Percentiles rank a stretch among this genome's conserved stretches.
Evolutionary conservation across 2,113 vertebrate genomes (phyloP).

Genomic region (Perca schrenkii): DNA sequence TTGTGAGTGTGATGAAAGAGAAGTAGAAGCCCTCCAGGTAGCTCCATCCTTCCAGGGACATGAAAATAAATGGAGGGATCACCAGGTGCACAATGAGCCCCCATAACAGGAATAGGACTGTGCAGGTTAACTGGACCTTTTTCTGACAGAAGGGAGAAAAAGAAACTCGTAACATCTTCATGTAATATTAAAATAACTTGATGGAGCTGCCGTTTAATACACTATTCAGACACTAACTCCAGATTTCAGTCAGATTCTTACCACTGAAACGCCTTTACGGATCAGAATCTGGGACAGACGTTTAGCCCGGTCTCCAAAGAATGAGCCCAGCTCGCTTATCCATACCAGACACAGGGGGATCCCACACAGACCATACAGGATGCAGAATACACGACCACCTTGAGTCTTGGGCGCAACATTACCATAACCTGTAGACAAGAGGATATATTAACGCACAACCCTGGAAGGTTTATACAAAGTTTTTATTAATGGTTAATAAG

Average conservation of each 20-base stretch:
- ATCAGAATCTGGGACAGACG: slow-evolving; percentile 93
- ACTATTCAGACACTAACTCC: not conserved
- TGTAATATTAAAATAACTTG: too few species aligned
- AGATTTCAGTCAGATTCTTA: slow-evolving; percentile 71
- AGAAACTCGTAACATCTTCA: not conserved
- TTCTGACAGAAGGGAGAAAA: slow-evolving; percentile 80
- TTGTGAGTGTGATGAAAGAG: slow-evolving; percentile 96
- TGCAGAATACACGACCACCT: slow-evolving; percentile 93
- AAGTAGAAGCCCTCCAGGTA: slow-evolving; percentile 97
- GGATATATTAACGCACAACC: not conserved
- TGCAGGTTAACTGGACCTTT: slow-evolving; percentile 94
- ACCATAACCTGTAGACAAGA: slow-evolving; percentile 89
- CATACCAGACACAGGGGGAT: slow-evolving; percentile 96
- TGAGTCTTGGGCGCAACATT: slow-evolving; percentile 95
- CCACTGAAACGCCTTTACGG: slow-evolving; percentile 90
- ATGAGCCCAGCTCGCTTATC: slow-evolving; percentile 96
- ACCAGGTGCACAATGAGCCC: slow-evolving; percentile 93
- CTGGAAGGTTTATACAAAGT: not conserved
- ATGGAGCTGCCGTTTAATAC: not conserved
- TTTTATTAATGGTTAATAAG: not conserved
- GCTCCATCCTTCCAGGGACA: slow-evolving; percentile 91
- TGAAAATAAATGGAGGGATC: slow-evolving; percentile 94
- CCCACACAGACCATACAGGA: slow-evolving; percentile 96
- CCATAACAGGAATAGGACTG: slow-evolving; percentile 93
- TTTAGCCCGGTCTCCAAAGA: slow-evolving; percentile 94